Percentiles rank a stretch among this genome's conserved stretches.
phyloP scores from a whole-genome alignment of 2,113 vertebrate genomes.

The Silurus glanis region DNA sequence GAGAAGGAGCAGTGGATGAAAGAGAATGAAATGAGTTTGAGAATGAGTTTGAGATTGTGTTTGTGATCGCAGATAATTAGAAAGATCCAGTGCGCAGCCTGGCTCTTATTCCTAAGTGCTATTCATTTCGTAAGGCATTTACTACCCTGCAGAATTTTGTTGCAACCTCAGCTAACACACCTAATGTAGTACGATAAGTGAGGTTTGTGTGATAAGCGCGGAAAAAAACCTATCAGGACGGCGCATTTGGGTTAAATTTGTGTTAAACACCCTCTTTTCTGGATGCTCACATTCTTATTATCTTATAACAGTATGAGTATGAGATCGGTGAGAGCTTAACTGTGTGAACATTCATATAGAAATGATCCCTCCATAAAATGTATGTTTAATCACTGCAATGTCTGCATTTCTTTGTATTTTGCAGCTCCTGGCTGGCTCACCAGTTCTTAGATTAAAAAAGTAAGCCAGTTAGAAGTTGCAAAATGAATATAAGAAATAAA shows the following conservation, averaged over 20 bases:
- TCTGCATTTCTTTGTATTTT: not conserved
- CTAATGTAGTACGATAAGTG: constrained; percentile 16
- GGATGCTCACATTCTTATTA: not conserved
- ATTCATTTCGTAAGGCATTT: constrained; percentile 31
- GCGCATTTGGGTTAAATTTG: not conserved
- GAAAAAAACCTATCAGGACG: not conserved
- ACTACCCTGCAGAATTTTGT: not conserved
- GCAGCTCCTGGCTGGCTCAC: not conserved
- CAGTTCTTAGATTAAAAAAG: not conserved
- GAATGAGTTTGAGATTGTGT: constrained; percentile 15
- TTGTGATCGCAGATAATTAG: constrained; percentile 4
- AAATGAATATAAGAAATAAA: not conserved
- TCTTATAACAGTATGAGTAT: not conserved
- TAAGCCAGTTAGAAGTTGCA: not conserved
- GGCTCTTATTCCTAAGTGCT: constrained; percentile 21
- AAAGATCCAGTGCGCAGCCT: constrained; percentile 4
- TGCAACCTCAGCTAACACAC: constrained; percentile 11
- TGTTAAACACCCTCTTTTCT: not conserved
- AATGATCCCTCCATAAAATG: not conserved
- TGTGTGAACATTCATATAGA: not conserved
- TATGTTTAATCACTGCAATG: too few species aligned
- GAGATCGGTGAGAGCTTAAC: not conserved
- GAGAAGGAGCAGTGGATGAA: constrained; percentile 7
- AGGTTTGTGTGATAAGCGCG: not conserved
- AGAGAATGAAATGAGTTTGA: not conserved